phyloP scores from a whole-genome alignment of 2,888 invertebrate genomes.

The Drosophila vallismaia region DNA sequence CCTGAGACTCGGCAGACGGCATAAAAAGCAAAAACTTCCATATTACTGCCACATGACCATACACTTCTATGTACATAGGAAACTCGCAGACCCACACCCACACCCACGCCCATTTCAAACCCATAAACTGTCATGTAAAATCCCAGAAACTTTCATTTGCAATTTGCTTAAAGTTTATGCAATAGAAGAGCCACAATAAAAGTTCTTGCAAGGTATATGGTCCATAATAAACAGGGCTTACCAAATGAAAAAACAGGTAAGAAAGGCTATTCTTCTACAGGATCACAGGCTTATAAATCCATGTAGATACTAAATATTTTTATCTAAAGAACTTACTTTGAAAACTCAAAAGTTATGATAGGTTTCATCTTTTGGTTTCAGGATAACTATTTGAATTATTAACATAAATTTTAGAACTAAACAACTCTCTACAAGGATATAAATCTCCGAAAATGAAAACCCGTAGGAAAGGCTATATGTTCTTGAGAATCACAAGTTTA shows the following conservation, averaged over 20 bases:
- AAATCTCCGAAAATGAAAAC: no score
- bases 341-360: no score
- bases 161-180: constrained; percentile 62
- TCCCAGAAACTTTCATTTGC: constrained; percentile 62
- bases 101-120: constrained; percentile 39
- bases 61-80: constrained; percentile 9
- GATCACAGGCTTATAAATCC: no score
- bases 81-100: constrained; percentile 2
- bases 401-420: no score
- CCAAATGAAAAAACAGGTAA: not conserved
- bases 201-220: constrained; percentile 38
- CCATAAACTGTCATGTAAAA: constrained; percentile 64
- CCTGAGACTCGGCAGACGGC: constrained; percentile 54
- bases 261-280: no score
- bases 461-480: not conserved
- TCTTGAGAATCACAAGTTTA: not conserved
- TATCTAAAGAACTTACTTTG: no score
- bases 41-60: constrained; percentile 59
- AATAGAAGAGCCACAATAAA: constrained; percentile 52
- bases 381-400: no score
- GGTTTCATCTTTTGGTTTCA: no score
- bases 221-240: constrained; percentile 26
- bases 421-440: no score
- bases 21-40: constrained; percentile 64
- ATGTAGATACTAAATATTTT: no score